Base-by-base conservation (phyloP, 2,888 invertebrate genomes). In the Andrena flavipes region DNA sequence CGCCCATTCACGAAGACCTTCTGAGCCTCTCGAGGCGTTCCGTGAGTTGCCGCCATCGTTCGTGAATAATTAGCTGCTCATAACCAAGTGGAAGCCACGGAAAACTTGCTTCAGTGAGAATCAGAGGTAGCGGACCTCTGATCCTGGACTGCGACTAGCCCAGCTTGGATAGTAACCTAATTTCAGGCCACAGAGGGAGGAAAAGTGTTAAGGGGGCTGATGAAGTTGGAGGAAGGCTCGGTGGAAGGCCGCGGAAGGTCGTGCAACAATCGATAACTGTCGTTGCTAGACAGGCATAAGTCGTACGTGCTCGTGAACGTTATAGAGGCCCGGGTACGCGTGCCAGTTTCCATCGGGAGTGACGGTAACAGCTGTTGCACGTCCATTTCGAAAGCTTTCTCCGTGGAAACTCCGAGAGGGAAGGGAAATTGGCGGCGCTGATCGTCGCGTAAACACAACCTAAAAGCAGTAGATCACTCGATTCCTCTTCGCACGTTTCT, bases 331-430 rank as follows among this genome's bases (percentile, higher is more conserved):
- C 77, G 54, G 69, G 33, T 84, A 84, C 89, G 89, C 89, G 88
- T 89, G 88, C 89, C 88, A 88, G 88, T 85, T 89, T 89, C 90
- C 84, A 90, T 85, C 89, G 84, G 81, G 91, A 91, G 89, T 89
- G 88, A 89, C 87, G 85, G 86, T 86, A 91, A 90, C 92, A 92
- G 92, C 92, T 92, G 92, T 89, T 89, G 89, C 91, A 88, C 90
- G 91, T 87, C 87, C 88, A 87, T 89, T 89, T 86, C 84, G 67
- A 69, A 77, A 86, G 87, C 87, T 86, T 87, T 88, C 88, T 81
- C 85, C 82, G 85, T 80, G 82, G 74, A 86, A 80, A 76, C 82
- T 84, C 75, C 63, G 62, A 26, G 62, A 26, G 56, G 63, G 71
- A 62, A 42, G 67, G 79, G 69, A 86, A 86, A 88, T 87, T 88